Evolutionary conservation across 2,797 vertebrate species (phyloP).

Genomic region (Melanotaenia nigrans): DNA sequence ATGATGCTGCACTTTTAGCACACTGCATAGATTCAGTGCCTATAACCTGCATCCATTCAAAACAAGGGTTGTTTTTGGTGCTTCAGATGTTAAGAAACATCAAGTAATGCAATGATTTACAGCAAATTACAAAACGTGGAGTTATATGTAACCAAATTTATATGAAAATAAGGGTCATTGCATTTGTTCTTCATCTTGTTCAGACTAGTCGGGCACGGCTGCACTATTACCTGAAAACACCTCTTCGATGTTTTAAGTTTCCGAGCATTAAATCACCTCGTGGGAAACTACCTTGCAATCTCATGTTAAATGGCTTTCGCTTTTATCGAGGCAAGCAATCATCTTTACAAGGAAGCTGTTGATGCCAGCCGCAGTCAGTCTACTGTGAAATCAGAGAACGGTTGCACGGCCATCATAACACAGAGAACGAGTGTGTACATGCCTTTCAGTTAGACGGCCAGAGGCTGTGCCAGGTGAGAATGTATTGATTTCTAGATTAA

Average conservation of each 20-base stretch:
- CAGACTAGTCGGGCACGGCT: neutral
- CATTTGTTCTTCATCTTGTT: neutral
- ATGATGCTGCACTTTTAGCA: conserved; percentile 2
- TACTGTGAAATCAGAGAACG: conserved; percentile 17
- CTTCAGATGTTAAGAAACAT: neutral
- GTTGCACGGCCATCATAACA: conserved; percentile 3
- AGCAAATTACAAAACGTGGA: no score
- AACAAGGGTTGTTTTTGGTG: neutral
- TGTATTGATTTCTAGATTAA: conserved; percentile 47
- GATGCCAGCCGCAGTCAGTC: conserved; percentile 5
- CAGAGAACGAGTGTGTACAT: neutral
- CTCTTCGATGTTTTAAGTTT: neutral
- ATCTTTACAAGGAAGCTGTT: neutral
- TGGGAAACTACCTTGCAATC: conserved; percentile 3
- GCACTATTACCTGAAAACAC: neutral
- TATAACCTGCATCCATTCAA: neutral
- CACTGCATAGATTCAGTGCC: neutral
- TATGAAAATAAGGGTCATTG: neutral
- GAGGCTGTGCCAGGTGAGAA: conserved; percentile 13
- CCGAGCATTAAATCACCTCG: neutral
- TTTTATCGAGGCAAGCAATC: neutral
- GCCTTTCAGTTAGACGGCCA: neutral
- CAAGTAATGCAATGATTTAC: no score
- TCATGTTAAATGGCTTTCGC: neutral
- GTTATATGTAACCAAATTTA: neutral